Percentiles rank a stretch among this genome's conserved stretches.
Conservation (phyloP, 2,797 vertebrate genomes). For the Acanthornis magna region DNA sequence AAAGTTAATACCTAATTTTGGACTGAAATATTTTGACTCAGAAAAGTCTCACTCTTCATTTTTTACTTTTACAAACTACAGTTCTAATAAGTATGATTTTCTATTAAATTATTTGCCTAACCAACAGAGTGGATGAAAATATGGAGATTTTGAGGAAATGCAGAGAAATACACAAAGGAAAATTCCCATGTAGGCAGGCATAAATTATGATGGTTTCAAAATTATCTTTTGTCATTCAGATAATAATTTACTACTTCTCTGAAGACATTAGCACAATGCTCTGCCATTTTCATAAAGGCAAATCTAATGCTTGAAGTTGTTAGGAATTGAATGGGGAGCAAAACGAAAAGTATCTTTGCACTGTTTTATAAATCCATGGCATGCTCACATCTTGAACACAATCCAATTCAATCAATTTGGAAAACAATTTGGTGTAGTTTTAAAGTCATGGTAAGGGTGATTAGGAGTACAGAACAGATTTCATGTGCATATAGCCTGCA, state of each 20-base stretch:
- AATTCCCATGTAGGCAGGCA: neutral
- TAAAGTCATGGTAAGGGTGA: neutral
- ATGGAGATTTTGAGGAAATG: neutral
- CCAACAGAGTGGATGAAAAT: neutral
- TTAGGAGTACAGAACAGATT: neutral
- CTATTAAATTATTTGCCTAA: neutral
- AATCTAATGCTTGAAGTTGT: neutral
- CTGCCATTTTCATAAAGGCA: neutral
- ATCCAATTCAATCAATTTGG: neutral
- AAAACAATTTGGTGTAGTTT: neutral
- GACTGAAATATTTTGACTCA: neutral
- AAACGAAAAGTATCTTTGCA: neutral
- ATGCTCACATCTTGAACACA: neutral
- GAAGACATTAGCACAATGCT: neutral
- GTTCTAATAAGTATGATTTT: neutral
- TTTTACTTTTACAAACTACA: neutral
- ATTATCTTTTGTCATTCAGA: slow-evolving; percentile 1
- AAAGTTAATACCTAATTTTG: neutral
- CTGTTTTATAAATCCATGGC: neutral
- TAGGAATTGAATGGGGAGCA: neutral
- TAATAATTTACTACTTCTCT: neutral
- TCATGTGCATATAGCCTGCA: neutral
- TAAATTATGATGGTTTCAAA: slow-evolving; percentile 15
- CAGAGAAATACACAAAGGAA: neutral
- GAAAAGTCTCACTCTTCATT: neutral